Percentiles rank a stretch among this genome's conserved stretches.
phyloP scores from a whole-genome alignment of 2,888 invertebrate genomes.

The Xestia sexstrigata region DNA sequence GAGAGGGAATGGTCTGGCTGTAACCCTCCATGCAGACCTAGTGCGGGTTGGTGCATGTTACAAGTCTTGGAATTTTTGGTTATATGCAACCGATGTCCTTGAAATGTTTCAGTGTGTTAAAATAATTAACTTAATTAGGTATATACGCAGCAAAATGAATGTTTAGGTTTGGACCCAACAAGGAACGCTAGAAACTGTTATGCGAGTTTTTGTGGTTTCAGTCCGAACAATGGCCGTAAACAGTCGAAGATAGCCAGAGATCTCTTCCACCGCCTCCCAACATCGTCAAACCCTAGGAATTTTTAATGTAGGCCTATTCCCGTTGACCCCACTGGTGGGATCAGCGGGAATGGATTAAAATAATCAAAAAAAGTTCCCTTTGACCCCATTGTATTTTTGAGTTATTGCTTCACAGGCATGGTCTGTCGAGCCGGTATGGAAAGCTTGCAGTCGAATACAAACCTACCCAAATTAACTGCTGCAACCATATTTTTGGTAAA shows the following conservation, averaged over 20 bases:
- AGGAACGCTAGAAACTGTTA: not conserved
- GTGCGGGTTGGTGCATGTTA: not conserved
- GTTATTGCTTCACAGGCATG: not conserved
- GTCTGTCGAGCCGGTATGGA: not conserved
- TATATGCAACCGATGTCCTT: not conserved
- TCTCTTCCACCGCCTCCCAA: not conserved
- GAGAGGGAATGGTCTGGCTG: not conserved
- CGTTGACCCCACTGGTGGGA: too few relatives aligned
- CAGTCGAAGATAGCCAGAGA: not conserved
- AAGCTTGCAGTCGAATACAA: not conserved
- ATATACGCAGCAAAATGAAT: not conserved
- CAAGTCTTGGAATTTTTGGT: not conserved
- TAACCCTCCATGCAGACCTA: not conserved
- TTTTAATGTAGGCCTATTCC: not conserved
- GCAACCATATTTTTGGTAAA: not conserved
- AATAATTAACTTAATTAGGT: not conserved
- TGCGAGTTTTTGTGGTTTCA: not conserved
- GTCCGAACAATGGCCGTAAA: not conserved
- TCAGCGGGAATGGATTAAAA: too few relatives aligned
- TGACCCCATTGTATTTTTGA: too few relatives aligned
- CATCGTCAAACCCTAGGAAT: not conserved
- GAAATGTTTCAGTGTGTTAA: not conserved
- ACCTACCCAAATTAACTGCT: not conserved
- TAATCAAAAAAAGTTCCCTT: too few relatives aligned
- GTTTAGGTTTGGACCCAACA: not conserved